Base-by-base conservation (phyloP, 2,797 vertebrate genomes). In the Pseudochirops cupreus region DNA sequence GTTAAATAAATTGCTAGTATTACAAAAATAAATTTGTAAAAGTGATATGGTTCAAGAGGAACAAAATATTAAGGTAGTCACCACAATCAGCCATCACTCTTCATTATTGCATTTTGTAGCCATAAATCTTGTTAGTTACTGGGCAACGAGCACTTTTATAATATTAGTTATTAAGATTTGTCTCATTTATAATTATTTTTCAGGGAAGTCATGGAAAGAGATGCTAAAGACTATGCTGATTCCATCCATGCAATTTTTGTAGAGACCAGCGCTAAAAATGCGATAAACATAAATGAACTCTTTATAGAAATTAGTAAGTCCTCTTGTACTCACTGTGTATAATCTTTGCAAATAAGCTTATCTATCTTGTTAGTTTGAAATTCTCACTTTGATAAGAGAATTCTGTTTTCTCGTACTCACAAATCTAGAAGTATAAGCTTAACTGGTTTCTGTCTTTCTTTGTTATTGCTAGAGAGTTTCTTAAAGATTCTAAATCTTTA, bases 241-340 rank as follows among this genome's bases (percentile, higher is more conserved):
- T 99, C 99, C 98, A 99, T 99, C 98, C 99, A 99, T 93, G 99
- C 99, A 96, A 99, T 99, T 98, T 99, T 99, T 98, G 99, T 99
- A 98, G 99, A 99, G 99, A 99, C 99, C 98, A 99, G 99, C 97
- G 99, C 99, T 95, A 99, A 99, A 99, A 99, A 99, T 96, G 99
- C 99, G 97, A 99, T 99, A 99, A 99, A 99, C 99, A 99, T 99
- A 99, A 99, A 99, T 97, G 99, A 99, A 98, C 99, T 99, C 98
- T 99, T 99, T 99, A 99, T 99, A 99, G 99, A 99, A 99, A 99
- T 99, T 99, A 99, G 99, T 99, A 99, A 99, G 99, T 99, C 98
- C 97, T 96, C 33, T 91, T 98, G 62, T 90, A 62, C n/a, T 89
- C 92, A 39, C 33, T 14, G 33, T 87, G 39, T 46, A 55, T 97